Evolutionary conservation across 1,140 invertebrate species (phyloP).

Genomic region (Drosophila kepulauana): DNA sequence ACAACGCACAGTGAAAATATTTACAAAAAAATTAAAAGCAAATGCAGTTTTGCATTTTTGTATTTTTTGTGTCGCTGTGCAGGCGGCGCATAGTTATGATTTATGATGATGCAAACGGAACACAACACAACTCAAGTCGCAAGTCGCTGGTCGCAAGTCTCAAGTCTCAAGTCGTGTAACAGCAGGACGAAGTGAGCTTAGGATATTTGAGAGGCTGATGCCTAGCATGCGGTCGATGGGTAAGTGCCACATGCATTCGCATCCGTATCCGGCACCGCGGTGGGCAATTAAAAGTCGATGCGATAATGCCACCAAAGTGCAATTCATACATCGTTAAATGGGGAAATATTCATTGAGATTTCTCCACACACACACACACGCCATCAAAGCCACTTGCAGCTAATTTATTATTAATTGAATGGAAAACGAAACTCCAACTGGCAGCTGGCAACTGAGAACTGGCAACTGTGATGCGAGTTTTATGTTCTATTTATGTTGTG

Average conservation of each 20-base stretch:
- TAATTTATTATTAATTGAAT: conserved; percentile 84
- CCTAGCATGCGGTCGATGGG: background rate
- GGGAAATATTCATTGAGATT: conserved; percentile 74
- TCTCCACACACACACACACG: conserved; percentile 25
- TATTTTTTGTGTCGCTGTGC: conserved; percentile 40
- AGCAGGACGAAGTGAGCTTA: conserved; percentile 51
- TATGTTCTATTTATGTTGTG: conserved; percentile 85
- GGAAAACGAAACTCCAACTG: conserved; percentile 11
- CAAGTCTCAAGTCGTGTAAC: conserved; percentile 37
- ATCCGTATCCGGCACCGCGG: conserved; percentile 38
- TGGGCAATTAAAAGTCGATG: conserved; percentile 62
- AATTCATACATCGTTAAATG: conserved; percentile 62
- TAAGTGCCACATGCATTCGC: conserved; percentile 30
- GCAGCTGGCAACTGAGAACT: conserved; percentile 13
- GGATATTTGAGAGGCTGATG: background rate
- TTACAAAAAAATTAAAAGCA: conserved; percentile 56
- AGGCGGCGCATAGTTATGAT: conserved; percentile 73
- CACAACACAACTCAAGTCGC: conserved; percentile 42
- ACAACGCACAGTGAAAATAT: conserved; percentile 53
- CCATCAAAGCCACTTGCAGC: conserved; percentile 56
- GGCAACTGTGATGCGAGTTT: conserved; percentile 70
- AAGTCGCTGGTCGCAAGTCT: conserved; percentile 1
- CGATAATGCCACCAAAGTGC: conserved; percentile 45
- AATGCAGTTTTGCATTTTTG: conserved; percentile 44
- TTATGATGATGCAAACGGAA: conserved; percentile 72